phyloP scores from a whole-genome alignment of 35 echinoderm and acorn worm species.

The Hemicentrotus pulcherrimus region DNA sequence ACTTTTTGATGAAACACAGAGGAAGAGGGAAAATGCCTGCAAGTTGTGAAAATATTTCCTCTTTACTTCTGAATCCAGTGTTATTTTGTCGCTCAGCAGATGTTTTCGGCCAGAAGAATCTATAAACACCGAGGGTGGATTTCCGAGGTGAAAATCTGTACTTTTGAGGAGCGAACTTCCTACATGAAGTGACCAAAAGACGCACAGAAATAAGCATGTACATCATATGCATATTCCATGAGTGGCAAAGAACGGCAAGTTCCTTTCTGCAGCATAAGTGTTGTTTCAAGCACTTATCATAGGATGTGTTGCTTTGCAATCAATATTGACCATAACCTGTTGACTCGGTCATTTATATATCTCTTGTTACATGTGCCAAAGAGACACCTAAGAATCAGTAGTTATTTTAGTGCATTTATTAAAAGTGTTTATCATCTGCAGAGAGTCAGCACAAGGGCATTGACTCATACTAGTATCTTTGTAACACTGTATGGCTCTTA shows the following conservation, averaged over 20 bases:
- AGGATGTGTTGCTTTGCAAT: not conserved
- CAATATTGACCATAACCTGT: not conserved
- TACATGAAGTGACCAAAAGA: not conserved
- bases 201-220: not conserved
- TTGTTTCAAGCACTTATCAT: not conserved
- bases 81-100: not conserved
- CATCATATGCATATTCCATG: not conserved
- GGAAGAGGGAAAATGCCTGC: not conserved
- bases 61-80: not conserved
- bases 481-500: too few relatives aligned
- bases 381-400: too few relatives aligned
- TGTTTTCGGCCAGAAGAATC: not conserved
- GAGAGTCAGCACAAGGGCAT: too few relatives aligned
- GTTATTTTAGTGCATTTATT: too few relatives aligned
- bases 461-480: too few relatives aligned
- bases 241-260: not conserved
- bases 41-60: conserved; percentile 4
- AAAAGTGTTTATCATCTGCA: too few relatives aligned
- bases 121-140: too few relatives aligned
- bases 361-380: not conserved
- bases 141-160: not conserved
- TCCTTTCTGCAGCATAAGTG: not conserved
- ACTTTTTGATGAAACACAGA: not conserved
- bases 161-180: not conserved
- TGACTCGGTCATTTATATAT: not conserved